Evolutionary conservation across 2,888 invertebrate species (phyloP).

Genomic region (Yponomeuta malinellus): DNA sequence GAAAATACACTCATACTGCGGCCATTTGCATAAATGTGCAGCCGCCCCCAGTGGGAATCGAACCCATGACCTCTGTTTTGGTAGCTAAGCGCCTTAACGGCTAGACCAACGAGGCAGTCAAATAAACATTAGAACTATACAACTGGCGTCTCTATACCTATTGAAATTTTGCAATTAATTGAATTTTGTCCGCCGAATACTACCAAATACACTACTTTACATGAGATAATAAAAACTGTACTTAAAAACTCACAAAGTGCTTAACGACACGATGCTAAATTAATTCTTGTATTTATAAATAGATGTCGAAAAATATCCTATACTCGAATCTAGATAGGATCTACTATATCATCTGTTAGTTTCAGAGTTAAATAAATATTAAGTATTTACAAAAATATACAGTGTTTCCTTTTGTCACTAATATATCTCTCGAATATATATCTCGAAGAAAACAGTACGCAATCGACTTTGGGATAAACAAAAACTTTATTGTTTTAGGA

Average conservation of each 20-base stretch:
- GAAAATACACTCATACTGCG: no score
- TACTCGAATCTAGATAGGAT: slow-evolving; percentile 72
- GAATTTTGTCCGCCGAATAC: background rate
- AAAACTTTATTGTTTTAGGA: background rate
- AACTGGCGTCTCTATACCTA: no score
- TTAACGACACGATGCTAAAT: slow-evolving; percentile 46
- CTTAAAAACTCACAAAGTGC: background rate
- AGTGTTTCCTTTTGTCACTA: slow-evolving; percentile 39
- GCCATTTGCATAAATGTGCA: no score
- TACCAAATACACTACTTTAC: background rate
- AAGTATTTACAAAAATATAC: slow-evolving; percentile 63
- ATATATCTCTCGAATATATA: no score
- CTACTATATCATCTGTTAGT: slow-evolving; percentile 73
- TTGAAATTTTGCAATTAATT: no score
- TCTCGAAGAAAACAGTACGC: background rate
- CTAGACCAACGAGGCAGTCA: no score
- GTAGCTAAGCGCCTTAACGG: no score
- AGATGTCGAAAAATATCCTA: slow-evolving; percentile 50
- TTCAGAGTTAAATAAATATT: slow-evolving; percentile 72
- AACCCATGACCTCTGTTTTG: no score
- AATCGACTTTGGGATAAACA: background rate
- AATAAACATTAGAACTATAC: no score
- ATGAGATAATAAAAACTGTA: background rate
- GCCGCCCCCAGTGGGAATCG: no score
- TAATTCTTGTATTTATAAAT: slow-evolving; percentile 68